Evolutionary conservation across 2,113 vertebrate species (phyloP).

Genomic region (Hyla sarda): DNA sequence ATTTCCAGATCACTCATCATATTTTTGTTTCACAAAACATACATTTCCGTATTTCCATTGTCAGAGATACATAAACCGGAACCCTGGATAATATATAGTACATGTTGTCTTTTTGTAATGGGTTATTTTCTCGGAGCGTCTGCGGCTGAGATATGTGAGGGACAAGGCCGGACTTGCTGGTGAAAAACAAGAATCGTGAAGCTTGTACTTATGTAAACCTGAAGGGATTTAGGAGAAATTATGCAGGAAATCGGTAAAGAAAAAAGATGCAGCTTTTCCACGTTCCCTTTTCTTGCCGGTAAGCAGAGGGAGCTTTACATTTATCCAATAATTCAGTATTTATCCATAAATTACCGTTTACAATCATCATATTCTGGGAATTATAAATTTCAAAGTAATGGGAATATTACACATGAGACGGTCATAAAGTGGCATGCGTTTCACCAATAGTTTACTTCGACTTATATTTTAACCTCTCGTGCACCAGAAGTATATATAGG

Average conservation of each 20-base stretch:
- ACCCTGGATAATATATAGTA: not conserved
- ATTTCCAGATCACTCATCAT: conserved; percentile 37
- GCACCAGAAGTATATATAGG: too few relatives aligned
- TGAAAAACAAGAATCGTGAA: not conserved
- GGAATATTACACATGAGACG: not conserved
- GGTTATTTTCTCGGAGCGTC: conserved; percentile 18
- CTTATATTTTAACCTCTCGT: too few relatives aligned
- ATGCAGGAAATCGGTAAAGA: not conserved
- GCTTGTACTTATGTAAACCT: conserved; percentile 31
- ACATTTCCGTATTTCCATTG: conserved; percentile 28
- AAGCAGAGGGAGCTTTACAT: not conserved
- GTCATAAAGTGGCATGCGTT: too few relatives aligned
- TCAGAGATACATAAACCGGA: conserved; percentile 1
- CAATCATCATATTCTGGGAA: not conserved
- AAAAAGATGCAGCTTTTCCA: not conserved
- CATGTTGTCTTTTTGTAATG: conserved; percentile 12
- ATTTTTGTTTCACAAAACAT: not conserved
- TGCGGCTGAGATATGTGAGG: conserved; percentile 18
- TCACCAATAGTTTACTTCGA: too few relatives aligned
- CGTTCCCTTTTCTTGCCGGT: not conserved
- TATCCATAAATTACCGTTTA: not conserved
- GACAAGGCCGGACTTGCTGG: conserved; percentile 39
- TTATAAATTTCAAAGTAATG: not conserved
- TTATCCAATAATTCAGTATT: not conserved
- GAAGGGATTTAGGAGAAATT: not conserved